Base-by-base conservation (phyloP, 2,888 invertebrate species). In the Melanostoma mellinum region DNA sequence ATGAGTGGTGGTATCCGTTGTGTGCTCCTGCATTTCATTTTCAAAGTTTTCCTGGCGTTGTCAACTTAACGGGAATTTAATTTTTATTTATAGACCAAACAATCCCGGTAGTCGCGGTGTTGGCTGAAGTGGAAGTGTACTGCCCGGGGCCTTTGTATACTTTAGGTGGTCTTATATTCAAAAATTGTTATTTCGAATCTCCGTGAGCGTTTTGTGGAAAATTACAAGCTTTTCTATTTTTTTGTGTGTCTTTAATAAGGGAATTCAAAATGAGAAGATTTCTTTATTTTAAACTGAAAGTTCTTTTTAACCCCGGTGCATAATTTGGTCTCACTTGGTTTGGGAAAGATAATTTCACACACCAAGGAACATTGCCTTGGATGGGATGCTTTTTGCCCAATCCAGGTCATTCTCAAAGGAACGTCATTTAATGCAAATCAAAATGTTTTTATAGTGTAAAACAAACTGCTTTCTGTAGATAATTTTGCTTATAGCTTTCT, bases 21-120 rank as follows among this genome's bases (percentile, higher is more conserved):
- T 10, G 36, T 35, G 53, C 36, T 55, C 9, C 69, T 63, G 44
- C 56, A 52, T 30, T 42, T 33, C 61, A 69, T 38, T 42, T 50
- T 33, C 63, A 52, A 81, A 58, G 10, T 61, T 58, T 75, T 68
- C 74, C 80, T 71, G 53, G 44, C 35, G 50, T 75, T 75, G 75
- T 80, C 81, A 73, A 63, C 67, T 77, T 72, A 6, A 77, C 46
- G 81, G 67, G 77, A 77, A 77, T 81, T 77, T 81, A 81, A 81
- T 77, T 73, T 81, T 81, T 81, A 76, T 81, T 81, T 81, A 81
- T 81, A 6, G 61, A 8, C 36, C 40, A 32, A 9, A 58, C 20
- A 0, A 3, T 30, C 38, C 9, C 33, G 38, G 4, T 33, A 33
- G 3, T n/a, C n/a, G 4, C 4, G 6, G 6, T 42, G 35, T 35